Evolutionary conservation across 2,888 invertebrate genomes (phyloP).

Genomic region (Listrodromus nycthemerus): DNA sequence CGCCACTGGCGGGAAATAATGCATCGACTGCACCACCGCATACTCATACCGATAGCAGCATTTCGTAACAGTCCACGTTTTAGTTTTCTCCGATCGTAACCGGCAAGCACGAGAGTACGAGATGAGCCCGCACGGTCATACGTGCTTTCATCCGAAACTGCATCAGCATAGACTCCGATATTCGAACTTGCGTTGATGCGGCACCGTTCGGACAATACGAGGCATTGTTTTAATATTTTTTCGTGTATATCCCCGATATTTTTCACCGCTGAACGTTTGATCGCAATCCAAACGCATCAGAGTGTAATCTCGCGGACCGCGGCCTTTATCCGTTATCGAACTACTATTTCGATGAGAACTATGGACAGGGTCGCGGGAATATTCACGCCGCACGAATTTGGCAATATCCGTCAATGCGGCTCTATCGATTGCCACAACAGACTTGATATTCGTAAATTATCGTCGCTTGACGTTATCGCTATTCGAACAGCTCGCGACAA

Average conservation of each 20-base stretch:
- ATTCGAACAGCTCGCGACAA: constrained; percentile 65
- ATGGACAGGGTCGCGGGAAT: constrained; percentile 68
- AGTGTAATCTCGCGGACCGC: constrained; percentile 49
- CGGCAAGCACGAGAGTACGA: constrained; percentile 36
- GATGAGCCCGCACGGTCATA: constrained; percentile 11
- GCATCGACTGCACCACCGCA: constrained; percentile 43
- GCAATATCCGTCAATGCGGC: constrained; percentile 76
- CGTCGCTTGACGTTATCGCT: constrained; percentile 67
- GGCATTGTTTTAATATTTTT: constrained; percentile 9
- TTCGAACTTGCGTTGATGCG: background rate
- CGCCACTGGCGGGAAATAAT: constrained; percentile 52
- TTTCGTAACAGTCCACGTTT: constrained; percentile 46
- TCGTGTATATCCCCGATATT: constrained; percentile 40
- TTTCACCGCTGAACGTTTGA: constrained; percentile 27
- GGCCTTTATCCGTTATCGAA: constrained; percentile 52
- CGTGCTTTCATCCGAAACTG: constrained; percentile 9
- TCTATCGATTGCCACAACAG: constrained; percentile 71
- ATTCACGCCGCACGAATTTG: constrained; percentile 77
- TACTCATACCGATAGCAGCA: constrained; percentile 24
- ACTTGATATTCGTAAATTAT: constrained; percentile 71
- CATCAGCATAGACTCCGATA: constrained; percentile 5
- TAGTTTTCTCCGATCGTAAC: constrained; percentile 47
- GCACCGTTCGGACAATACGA: background rate
- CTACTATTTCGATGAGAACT: constrained; percentile 35
- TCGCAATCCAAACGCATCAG: constrained; percentile 24